Evolutionary conservation across 2,797 vertebrate species (phyloP), one percentile per base, ranked within the genome.

Genomic region (Anomalospiza imberbis): DNA sequence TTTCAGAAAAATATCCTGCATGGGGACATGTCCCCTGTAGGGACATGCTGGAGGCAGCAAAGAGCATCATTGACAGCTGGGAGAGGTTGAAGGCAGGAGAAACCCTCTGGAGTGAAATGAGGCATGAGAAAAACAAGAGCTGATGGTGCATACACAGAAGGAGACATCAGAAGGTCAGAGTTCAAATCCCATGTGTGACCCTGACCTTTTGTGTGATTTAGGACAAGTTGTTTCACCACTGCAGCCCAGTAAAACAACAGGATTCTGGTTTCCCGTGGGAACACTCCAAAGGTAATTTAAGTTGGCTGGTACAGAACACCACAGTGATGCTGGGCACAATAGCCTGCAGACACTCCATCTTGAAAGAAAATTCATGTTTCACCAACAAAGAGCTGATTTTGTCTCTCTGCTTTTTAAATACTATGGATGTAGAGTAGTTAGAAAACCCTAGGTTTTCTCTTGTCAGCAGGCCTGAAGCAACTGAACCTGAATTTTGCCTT

Each of bases 161-260:
- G 2, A 82, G 74, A 70, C 71, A 83, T 72, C 38, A 72, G 72
- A 60, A 94, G 62, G 54, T 62, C 14, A 1, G 47, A 91, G 84
- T 71, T 93, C 86, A 85, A 93, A 92, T 53, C 68, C 50, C 84
- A 75, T 22, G 40, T 1, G 5, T 78, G 75, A 91, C 78, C 75
- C 89, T 85, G 70, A 89, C 58, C 55, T 75, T 68, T 62, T 42
- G 28, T 34, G 78, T 61, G 62, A 81, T 83, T 93, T 79, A 83
- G 57, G 57, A 61, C 28, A 92, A 54, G 42, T 48, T 76, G 19
- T 63, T 83, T 89, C 68, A 82, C 42, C 81, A 44, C 11, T 12
- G 18, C n/a, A 91, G 44, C 26, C 48, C 60, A 45, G 36, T 18
- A 79, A 76, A 67, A 75, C 36, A 88, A 91, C 60, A 90, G 48